Evolutionary conservation across 2,113 vertebrate species (phyloP), one percentile per base, ranked within the genome.

Genomic region (Seriola rivoliana): DNA sequence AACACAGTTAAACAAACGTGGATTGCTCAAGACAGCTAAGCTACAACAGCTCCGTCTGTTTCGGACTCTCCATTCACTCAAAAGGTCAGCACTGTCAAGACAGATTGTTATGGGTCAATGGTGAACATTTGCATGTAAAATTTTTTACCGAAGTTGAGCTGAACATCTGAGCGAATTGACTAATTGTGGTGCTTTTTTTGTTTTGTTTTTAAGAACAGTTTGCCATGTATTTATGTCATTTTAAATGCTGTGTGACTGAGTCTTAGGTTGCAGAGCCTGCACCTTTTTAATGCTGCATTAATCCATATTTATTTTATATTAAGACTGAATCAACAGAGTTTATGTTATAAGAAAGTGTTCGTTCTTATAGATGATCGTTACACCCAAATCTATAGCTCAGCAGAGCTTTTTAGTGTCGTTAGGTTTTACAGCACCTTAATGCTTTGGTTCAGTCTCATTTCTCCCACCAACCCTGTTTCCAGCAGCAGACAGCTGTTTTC

Each of bases 21-120:
- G 2, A 19, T 19, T 19, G 17, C 48, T 50, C 16, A 19, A 50
- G 48, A 50, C 48, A 19, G 48, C 48, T 19, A 17, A 52, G 72
- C 10, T 25, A 6, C 32, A 19, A 8, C 8, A 10, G 16, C 75
- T 62, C 34, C 11, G 16, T 40, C n/a, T 52, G 5, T 42, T 54
- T 25, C 17, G 14, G 29, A 52, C 4, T 71, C 3, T 50, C 48
- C 48, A 19, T 19, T 17, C 5, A 7, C 66, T 40, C 23, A 17
- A 69, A 70, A 70, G 76, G 34, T 63, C 29, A 40, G 10, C 34
- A 3, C 72, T 40, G 46, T 75, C 72, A 19, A 38, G 8, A 54
- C 19, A 54, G 52, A 54, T n/a, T 54, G 2, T 50, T 54, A 10
- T n/a, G 8, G 19, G 8, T 75, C 69, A 71, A 19, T 16, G 2